A percentile compares a stretch with the other conserved stretches of the same genome.
These are phyloP conservation scores for Toxonevra muliebris DNA, from an alignment of 2,888 invertebrate genomes.

Conservation along the genomic window DNA sequence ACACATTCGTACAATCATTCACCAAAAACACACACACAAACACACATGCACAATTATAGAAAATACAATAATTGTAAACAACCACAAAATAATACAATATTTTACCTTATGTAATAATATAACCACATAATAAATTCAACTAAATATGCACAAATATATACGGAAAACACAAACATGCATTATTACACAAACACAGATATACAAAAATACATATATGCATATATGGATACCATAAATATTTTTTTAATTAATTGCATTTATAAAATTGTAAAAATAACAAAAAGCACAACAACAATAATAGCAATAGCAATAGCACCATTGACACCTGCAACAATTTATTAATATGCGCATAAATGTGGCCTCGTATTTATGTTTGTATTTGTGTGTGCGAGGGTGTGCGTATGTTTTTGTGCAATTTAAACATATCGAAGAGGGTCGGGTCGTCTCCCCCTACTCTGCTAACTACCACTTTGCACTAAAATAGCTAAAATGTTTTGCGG, in stretches of 20 bases:
- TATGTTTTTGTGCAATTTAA: not conserved
- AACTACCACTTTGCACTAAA: too few species aligned
- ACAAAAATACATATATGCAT: too few species aligned
- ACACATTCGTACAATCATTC: not conserved
- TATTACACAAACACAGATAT: not conserved
- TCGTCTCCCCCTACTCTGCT: too few species aligned
- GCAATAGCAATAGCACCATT: constrained; percentile 3
- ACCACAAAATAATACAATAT: constrained; percentile 7
- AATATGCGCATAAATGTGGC: not conserved
- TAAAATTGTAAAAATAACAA: not conserved
- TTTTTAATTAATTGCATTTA: constrained; percentile 10
- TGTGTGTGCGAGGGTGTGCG: constrained; percentile 1
- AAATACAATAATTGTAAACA: constrained; percentile 5
- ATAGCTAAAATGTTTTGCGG: too few species aligned
- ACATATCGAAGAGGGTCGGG: too few species aligned
- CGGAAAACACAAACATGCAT: not conserved
- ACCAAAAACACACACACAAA: not conserved
- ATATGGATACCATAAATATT: not conserved
- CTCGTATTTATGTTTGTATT: not conserved
- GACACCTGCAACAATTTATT: constrained; percentile 8
- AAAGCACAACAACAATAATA: constrained; percentile 6
- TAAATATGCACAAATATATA: not conserved
- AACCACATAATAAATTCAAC: constrained; percentile 8
- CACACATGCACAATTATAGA: not conserved
- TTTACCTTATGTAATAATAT: not conserved